Evolutionary conservation across 2,113 vertebrate species (phyloP).

Genomic region (Callospermophilus lateralis): DNA sequence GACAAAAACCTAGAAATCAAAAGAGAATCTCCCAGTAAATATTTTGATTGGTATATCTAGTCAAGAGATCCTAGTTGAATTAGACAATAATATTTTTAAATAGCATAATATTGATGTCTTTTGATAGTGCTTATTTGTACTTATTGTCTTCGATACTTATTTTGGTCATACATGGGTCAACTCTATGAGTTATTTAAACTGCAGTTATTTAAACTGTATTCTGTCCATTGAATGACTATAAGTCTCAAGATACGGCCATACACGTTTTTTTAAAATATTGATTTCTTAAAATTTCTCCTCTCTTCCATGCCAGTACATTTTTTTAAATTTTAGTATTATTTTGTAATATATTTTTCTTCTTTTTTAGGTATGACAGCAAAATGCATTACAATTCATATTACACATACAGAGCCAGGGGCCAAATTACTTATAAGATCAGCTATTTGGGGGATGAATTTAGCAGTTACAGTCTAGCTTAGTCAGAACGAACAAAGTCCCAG

Average conservation of each 20-base stretch:
- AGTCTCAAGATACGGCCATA: background rate
- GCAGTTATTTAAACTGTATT: background rate
- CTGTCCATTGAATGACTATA: conserved; percentile 17
- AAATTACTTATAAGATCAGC: conserved; percentile 45
- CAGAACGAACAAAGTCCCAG: background rate
- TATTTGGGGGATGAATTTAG: background rate
- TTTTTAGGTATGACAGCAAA: no score
- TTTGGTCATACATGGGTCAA: background rate
- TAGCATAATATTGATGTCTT: background rate
- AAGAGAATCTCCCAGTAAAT: background rate
- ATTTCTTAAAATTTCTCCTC: conserved; percentile 59
- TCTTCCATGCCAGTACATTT: conserved; percentile 5
- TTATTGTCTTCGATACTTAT: background rate
- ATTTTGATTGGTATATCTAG: background rate
- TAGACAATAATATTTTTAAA: background rate
- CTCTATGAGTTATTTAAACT: background rate
- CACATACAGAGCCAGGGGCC: background rate
- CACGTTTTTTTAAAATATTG: conserved; percentile 13
- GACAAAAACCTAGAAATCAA: background rate
- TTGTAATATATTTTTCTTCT: no score
- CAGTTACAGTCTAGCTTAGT: background rate
- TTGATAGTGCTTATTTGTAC: background rate
- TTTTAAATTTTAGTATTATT: no score
- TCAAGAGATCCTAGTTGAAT: background rate
- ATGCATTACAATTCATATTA: no score